Evolutionary conservation across 2,888 invertebrate genomes (phyloP), one percentile per base, ranked within the genome.

Genomic region (Thera obeliscata): DNA sequence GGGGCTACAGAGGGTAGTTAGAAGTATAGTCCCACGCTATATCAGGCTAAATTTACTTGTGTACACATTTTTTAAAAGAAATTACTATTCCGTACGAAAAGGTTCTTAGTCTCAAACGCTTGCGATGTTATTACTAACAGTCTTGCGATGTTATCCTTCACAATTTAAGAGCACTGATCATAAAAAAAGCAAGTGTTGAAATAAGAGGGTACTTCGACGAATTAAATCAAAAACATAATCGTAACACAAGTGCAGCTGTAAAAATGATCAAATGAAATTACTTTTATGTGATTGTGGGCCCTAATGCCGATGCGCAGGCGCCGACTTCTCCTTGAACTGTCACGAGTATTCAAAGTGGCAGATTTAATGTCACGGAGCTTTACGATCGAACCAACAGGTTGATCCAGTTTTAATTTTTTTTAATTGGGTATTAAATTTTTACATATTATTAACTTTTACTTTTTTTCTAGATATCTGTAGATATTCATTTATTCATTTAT

Each of bases 301-400:
- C 76, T 70, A 72, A 64, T 66, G 69, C 56, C 69, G 69, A 74
- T 75, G 73, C 71, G 66, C 76, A 72, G 74, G 76, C 76, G 75
- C 84, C 79, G 83, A 84, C 86, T 72, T 76, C 77, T 70, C 81
- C 89, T 90, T 90, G 87, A 88, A 86, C 87, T 88, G 90, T 89
- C 90, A 82, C 71, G 76, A 78, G 74, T 79, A 79, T 81, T 84
- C 84, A 85, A 83, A 84, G 79, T 81, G 82, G 85, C 86, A 84
- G 85, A 90, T 90, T 89, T 89, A 87, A 86, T 85, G 83, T 79
- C 82, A 83, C 78, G 76, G 81, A 82, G 79, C 81, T 78, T 76
- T 69, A 68, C 65, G 52, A 65, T 36, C 4, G 4, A 57, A 22
- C 6, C 54, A 35, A 61, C 49, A 61, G 61, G 43, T 12, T 61